These are phyloP conservation scores for Drosophila insularis DNA, from an alignment of 1,140 invertebrate species.

Conservation along the genomic window DNA sequence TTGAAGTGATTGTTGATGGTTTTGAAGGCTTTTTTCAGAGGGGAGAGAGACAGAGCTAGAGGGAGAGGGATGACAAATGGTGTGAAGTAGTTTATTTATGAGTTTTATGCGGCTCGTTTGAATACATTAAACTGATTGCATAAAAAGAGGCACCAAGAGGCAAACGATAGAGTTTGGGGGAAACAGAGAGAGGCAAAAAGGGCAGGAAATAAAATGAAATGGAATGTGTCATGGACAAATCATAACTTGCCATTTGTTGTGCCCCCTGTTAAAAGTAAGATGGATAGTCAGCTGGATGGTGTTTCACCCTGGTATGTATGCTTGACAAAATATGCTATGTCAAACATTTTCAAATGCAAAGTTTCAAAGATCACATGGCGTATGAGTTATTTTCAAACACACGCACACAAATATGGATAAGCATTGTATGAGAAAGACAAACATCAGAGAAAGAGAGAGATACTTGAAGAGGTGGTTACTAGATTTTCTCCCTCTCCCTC, in stretches of 20 bases:
- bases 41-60: not conserved
- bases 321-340: constrained; percentile 2
- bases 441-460: too few relatives aligned
- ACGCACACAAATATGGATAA: not conserved
- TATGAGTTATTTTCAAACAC: constrained; percentile 2
- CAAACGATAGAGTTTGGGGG: too few relatives aligned
- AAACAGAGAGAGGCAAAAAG: not conserved
- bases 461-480: not conserved
- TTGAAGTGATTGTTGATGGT: constrained; percentile 16
- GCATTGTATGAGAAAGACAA: not conserved
- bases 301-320: not conserved
- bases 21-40: not conserved
- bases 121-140: constrained; percentile 42
- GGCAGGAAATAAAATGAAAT: constrained; percentile 3
- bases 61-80: constrained; percentile 14
- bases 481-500: not conserved
- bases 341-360: constrained; percentile 7
- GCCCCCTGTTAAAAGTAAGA: not conserved
- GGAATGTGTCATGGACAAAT: constrained; percentile 10
- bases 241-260: constrained; percentile 7
- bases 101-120: constrained; percentile 36
- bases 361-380: not conserved
- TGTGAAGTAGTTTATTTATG: constrained; percentile 50
- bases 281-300: not conserved
- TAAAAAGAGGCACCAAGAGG: not conserved